These are phyloP conservation scores for Remorina albescens DNA, from an alignment of 2,797 vertebrate species.

Conservation along the genomic window DNA sequence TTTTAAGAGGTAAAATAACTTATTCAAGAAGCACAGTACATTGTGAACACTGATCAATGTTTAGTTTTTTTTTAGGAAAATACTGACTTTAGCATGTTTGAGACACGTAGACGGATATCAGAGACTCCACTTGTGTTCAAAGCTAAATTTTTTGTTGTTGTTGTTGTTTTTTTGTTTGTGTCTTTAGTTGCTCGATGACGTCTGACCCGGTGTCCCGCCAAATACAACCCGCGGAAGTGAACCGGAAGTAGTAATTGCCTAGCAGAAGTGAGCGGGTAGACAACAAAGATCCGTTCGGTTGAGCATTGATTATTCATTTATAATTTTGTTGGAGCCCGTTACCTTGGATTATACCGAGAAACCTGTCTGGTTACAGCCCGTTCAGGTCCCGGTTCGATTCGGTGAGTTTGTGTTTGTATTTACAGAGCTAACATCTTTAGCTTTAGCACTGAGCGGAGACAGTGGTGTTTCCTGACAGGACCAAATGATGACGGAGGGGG, in stretches of 20 bases:
- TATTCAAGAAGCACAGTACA: too few species aligned
- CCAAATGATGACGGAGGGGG: background rate
- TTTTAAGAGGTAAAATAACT: too few species aligned
- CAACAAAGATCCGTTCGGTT: background rate
- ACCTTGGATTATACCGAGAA: too few species aligned
- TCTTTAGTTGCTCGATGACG: background rate
- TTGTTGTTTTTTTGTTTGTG: too few species aligned
- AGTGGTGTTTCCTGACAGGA: background rate
- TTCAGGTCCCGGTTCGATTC: background rate
- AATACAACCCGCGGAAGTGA: slow-evolving; percentile 64
- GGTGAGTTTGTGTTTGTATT: slow-evolving; percentile 39
- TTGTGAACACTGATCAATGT: background rate
- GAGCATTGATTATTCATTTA: background rate
- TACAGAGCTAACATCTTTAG: slow-evolving; percentile 5
- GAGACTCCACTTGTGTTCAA: background rate
- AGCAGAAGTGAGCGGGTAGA: background rate
- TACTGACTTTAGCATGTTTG: background rate
- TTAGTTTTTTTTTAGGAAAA: background rate
- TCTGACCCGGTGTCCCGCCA: slow-evolving; percentile 66
- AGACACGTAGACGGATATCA: background rate
- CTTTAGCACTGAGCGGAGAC: background rate
- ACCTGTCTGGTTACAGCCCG: too few species aligned
- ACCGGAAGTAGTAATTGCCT: slow-evolving; percentile 59
- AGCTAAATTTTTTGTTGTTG: too few species aligned
- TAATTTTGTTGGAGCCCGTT: too few species aligned